A percentile compares a stretch with the other conserved stretches of the same genome.
phyloP scores from a whole-genome alignment of 2,113 vertebrate genomes.

The Callithrix jacchus region DNA sequence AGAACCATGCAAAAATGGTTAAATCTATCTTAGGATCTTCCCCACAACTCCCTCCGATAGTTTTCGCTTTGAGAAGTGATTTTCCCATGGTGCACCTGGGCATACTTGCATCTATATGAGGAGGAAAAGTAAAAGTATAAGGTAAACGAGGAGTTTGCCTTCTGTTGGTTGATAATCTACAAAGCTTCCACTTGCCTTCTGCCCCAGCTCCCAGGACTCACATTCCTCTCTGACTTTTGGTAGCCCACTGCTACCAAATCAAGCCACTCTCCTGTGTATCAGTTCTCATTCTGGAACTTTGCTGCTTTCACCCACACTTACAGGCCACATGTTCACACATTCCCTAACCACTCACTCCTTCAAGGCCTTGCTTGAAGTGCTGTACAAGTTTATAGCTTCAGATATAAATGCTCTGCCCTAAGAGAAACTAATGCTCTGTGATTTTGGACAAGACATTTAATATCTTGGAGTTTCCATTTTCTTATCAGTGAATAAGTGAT shows the following conservation, averaged over 20 bases:
- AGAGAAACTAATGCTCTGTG: not conserved
- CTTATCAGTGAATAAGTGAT: not conserved
- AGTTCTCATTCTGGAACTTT: not conserved
- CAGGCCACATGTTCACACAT: not conserved
- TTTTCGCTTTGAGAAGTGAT: not conserved
- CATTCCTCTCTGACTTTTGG: not conserved
- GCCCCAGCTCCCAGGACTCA: not conserved
- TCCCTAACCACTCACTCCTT: not conserved
- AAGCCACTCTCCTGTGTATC: not conserved
- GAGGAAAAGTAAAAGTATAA: not conserved
- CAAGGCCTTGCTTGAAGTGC: not conserved
- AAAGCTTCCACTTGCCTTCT: not conserved
- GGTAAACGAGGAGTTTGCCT: not conserved
- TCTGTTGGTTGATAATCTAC: not conserved
- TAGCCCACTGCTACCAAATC: not conserved
- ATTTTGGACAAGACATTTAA: not conserved
- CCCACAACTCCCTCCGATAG: not conserved
- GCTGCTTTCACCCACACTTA: not conserved
- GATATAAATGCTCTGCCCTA: not conserved
- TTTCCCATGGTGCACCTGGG: slow-evolving; percentile 25
- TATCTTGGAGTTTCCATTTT: not conserved
- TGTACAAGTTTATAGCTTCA: not conserved
- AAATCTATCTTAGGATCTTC: not conserved
- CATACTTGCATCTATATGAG: not conserved
- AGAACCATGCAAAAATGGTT: slow-evolving; percentile 52